Percentiles rank a stretch among this genome's conserved stretches.
These are phyloP conservation scores for Sebastiscus albofasciatus DNA, from an alignment of 2,797 vertebrate genomes.

Conservation along the genomic window DNA sequence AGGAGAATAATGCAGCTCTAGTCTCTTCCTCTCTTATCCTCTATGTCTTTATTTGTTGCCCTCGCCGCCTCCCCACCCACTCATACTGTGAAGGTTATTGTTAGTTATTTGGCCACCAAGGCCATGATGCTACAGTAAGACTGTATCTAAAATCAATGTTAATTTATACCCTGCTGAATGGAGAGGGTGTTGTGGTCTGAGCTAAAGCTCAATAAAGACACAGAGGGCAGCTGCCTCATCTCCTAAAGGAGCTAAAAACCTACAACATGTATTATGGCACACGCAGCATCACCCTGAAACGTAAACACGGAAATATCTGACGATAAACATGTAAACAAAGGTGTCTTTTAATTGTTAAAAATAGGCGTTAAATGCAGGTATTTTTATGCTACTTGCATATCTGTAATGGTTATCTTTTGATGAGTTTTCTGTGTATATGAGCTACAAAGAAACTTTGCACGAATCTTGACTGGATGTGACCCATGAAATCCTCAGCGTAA, in stretches of 20 bases:
- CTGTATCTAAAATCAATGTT: slow-evolving; percentile 65
- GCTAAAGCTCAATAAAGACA: slow-evolving; percentile 40
- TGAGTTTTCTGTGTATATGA: not conserved
- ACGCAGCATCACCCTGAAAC: not conserved
- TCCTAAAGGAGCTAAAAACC: slow-evolving; percentile 2
- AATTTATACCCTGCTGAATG: slow-evolving; percentile 63
- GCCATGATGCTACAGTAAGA: slow-evolving; percentile 50
- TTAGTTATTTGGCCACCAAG: slow-evolving; percentile 61
- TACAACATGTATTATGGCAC: not conserved
- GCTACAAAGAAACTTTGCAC: not conserved
- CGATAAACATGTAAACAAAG: not conserved
- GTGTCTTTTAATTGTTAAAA: not conserved
- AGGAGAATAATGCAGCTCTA: slow-evolving; percentile 13
- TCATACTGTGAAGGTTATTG: slow-evolving; percentile 52
- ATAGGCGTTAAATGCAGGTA: not conserved
- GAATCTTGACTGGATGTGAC: not conserved
- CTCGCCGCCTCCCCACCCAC: slow-evolving; percentile 4
- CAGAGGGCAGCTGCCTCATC: slow-evolving; percentile 13
- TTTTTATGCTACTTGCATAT: not conserved
- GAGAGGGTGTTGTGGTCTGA: slow-evolving; percentile 33
- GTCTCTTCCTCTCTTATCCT: not conserved
- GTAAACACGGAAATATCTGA: not conserved
- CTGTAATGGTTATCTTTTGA: not conserved
- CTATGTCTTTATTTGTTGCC: slow-evolving; percentile 21
- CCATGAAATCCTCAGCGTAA: not conserved